Evolutionary conservation across 2,113 vertebrate genomes (phyloP).

Genomic region (Saiga tatarica): DNA sequence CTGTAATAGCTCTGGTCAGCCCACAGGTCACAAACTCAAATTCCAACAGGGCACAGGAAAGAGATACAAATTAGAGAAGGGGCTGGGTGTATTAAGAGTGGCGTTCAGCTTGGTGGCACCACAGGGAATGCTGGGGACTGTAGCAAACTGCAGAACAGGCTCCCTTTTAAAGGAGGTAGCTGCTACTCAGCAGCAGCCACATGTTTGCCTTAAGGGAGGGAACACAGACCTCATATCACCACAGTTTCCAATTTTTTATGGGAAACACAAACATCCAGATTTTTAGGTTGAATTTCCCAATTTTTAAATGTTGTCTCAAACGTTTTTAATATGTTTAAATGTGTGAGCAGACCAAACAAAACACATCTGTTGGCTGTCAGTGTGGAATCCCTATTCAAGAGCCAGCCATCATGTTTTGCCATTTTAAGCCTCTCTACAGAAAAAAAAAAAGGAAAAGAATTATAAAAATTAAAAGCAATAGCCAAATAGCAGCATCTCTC

Average conservation of each 20-base stretch:
- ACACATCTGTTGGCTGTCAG: constrained; percentile 19
- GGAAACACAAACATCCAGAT: constrained; percentile 1
- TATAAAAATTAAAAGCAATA: background rate
- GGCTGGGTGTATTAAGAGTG: background rate
- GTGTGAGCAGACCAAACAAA: constrained; percentile 41
- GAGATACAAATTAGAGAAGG: background rate
- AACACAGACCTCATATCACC: background rate
- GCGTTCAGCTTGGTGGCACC: background rate
- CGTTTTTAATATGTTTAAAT: constrained; percentile 47
- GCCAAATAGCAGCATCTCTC: background rate
- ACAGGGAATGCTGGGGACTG: background rate
- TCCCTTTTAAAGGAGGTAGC: background rate
- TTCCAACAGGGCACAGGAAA: background rate
- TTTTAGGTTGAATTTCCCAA: background rate
- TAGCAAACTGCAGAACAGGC: background rate
- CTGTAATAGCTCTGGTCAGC: background rate
- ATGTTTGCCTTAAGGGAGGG: background rate
- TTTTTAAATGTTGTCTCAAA: constrained; percentile 38
- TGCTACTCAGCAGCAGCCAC: background rate
- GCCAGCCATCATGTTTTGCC: background rate
- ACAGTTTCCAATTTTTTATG: background rate
- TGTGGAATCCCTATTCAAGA: constrained; percentile 12
- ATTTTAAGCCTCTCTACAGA: constrained; percentile 34
- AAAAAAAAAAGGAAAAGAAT: constrained; percentile 17
- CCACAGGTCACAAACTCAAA: background rate